Evolutionary conservation across 2,797 vertebrate genomes (phyloP), one percentile per base, ranked within the genome.

Genomic region (Poecilia gillii): DNA sequence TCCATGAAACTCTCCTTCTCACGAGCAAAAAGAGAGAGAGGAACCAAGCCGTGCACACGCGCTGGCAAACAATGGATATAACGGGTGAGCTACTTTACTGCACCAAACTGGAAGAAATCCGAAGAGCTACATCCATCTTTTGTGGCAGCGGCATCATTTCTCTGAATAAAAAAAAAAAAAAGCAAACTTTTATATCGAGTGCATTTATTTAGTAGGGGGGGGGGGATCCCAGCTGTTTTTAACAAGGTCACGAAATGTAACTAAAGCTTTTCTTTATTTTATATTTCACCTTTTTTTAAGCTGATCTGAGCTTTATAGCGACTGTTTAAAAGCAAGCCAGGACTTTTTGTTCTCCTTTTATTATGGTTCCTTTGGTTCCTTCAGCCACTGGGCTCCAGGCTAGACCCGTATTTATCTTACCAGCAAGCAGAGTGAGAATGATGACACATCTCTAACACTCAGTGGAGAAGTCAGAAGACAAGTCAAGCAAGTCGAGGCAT

Each of bases 1-100:
- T 43, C 39, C 66, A 13, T 13, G 20, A 41, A 43, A 41, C 66
- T 72, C 43, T 46, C 45, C 25, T 72, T 72, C 70, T 46, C 43
- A 47, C n/a, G 1, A 45, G 45, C 70, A 49, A 72, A 71, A 31
- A 31, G 55, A 47, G 55, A 78, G 76, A 72, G 72, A 25, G 41
- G 64, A 76, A 73, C 68, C 72, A 73, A 75, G 77, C 62, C 64
- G 55, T 49, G 74, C 41, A 70, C 77, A 77, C 64, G 36, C 49
- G 64, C 53, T 72, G 81, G 74, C 55, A 81, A 75, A 83, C 47
- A 70, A 28, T 77, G 66, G 41, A 45, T 73, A 53, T 49, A 9
- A 13, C 41, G 11, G 39, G 39, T n/a, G 7, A 70, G 11, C 66
- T 70, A 25, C 39, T 70, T 13, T 25, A 25, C 3, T 1, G 66